Evolutionary conservation across 2,113 vertebrate genomes (phyloP), one percentile per base, ranked within the genome.

Genomic region (Lontra canadensis): DNA sequence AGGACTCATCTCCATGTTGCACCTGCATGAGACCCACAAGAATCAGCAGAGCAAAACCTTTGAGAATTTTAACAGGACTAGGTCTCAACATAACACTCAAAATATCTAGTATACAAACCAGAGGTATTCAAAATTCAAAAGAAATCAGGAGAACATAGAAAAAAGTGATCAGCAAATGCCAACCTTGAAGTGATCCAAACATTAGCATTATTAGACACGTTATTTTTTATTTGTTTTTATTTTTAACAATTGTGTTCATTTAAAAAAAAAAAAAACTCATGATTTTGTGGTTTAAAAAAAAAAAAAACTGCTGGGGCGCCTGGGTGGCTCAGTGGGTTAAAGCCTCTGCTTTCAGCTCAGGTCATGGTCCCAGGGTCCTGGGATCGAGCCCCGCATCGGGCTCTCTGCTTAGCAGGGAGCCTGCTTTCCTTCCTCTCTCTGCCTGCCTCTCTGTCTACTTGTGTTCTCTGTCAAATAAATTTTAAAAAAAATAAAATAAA

Each of bases 181-280:
- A 59, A 86, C 1, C 13, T 15, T 61, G 82, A 92, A n/a, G 49
- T 49, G n/a, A 63, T 39, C 44, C n/a, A 81, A 80, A 87, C 21
- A 9, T 55, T 88, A 31, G 47, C 52, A 65, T 52, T 36, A 55
- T 12, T 73, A 26, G 47, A 74, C 8, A 10, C 18, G 6, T 69
- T n/a, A 18, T 69, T 69, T 69, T 65, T 67, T 67, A 67, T 65
- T 65, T 65, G n/a, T 69, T 69, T 69, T 69, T 93, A 59, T 26
- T 92, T 98, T 97, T 47, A 96, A 90, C 87, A 97, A 31, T 80
- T 78, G 94, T 97, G 86, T 96, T 98, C 96, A 98, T 92, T 96
- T 90, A 34, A 47, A 76, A 34, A 94, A 47, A 76, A 34, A 94
- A 31, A 39, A 93, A 71, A 26, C 79, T 97, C 94, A 95, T 96